Evolutionary conservation across 2,797 vertebrate genomes (phyloP).

Genomic region (Onychomys leucogaster): DNA sequence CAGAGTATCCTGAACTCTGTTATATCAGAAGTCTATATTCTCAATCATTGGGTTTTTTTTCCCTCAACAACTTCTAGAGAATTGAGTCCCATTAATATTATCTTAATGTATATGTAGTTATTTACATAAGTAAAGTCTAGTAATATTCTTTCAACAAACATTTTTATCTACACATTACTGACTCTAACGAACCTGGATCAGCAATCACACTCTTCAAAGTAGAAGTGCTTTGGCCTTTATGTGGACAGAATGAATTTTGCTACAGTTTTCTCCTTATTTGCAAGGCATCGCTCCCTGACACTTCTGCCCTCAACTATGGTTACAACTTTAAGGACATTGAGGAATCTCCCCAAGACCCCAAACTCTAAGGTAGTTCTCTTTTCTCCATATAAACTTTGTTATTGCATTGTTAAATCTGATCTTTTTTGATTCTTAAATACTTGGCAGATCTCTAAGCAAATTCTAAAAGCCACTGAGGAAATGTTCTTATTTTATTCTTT

Average conservation of each 20-base stretch:
- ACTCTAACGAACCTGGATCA: background rate
- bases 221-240: background rate
- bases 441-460: background rate
- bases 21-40: background rate
- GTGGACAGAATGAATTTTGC: background rate
- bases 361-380: background rate
- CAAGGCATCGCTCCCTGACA: background rate
- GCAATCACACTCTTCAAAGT: background rate
- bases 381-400: background rate
- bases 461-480: background rate
- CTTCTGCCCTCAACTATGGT: background rate
- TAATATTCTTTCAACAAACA: conserved; percentile 22
- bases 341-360: background rate
- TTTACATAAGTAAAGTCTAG: background rate
- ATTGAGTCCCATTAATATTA: background rate
- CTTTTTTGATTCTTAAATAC: background rate
- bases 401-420: background rate
- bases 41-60: background rate
- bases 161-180: background rate
- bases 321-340: background rate
- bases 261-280: background rate
- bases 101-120: background rate
- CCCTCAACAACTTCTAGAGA: background rate
- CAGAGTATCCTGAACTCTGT: background rate
- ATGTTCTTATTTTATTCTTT: background rate